Conservation (phyloP, 1,140 invertebrate species). For the Halyomorpha halys region DNA sequence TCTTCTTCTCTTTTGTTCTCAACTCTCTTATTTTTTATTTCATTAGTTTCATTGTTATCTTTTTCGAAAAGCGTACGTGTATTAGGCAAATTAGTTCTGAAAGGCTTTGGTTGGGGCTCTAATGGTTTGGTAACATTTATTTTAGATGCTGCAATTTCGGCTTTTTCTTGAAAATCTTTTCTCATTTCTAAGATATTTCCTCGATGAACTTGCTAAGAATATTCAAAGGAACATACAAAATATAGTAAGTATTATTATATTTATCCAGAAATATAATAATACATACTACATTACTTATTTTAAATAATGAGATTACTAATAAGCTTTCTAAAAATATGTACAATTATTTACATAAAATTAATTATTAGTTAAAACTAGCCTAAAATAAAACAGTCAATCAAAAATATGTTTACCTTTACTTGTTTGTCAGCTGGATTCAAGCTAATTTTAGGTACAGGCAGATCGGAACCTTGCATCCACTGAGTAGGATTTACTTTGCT, state of each 20-base stretch:
- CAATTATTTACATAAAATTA: conserved; percentile 1
- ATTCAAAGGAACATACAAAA: conserved; percentile 26
- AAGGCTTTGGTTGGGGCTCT: conserved; percentile 22
- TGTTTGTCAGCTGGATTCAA: conserved; percentile 52
- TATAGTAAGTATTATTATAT: background rate
- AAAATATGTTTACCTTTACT: conserved; percentile 25
- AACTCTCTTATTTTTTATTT: conserved; percentile 31
- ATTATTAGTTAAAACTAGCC: background rate
- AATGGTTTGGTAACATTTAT: conserved; percentile 23
- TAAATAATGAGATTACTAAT: background rate
- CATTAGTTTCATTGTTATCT: conserved; percentile 33
- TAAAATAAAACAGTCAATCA: background rate
- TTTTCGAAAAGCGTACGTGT: conserved; percentile 27
- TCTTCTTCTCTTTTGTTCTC: conserved; percentile 32
- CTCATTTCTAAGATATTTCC: conserved; percentile 39
- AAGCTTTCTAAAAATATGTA: conserved; percentile 1
- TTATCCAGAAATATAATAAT: no score
- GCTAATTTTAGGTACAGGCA: conserved; percentile 61
- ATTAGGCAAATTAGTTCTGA: conserved; percentile 26
- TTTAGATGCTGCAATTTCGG: conserved; percentile 8
- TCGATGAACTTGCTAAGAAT: conserved; percentile 34
- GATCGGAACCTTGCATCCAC: conserved; percentile 65
- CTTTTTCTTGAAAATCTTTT: conserved; percentile 31
- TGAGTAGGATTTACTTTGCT: conserved; percentile 62
- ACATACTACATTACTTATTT: background rate